Base-by-base conservation (phyloP, 2,797 vertebrate species). In the Salmo trutta region DNA sequence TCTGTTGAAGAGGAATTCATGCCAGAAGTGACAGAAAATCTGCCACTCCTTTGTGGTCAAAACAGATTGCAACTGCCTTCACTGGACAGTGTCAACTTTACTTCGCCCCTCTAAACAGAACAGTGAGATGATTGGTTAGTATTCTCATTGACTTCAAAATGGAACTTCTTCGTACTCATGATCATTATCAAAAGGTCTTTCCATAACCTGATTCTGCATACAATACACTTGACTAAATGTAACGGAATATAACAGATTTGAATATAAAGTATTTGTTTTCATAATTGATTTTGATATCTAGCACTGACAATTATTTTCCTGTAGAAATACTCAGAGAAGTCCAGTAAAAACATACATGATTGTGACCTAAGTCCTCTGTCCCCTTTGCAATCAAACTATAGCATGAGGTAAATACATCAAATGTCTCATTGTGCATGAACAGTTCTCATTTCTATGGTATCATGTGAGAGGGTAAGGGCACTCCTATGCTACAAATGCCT, bases 401-500 rank as follows among this genome's bases (percentile, higher is more conserved):
- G 41, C 41, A 41, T 41, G 33, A 76, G 67, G 77, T 81, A 79
- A 85, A 82, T 77, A 62, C 17, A 70, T 21, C 21, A 27, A 62
- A 24, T 31, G n/a, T 73, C 24, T 73, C 24, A 68, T 72, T 79
- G 75, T 36, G 74, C 33, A 51, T 71, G 53, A 70, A 73, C 21
- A 41, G 65, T 33, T 62, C 21, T 53, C 41, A 68, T 71, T 64
- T 71, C 19, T 64, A 19, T 64, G 71, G 52, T 64, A 33, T 64
- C 27, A 14, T 12, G 72, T 75, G 75, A 74, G 78, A 78, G 56
- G 41, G 70, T 52, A 74, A 29, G 4, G 69, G 68, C 52, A 56
- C 52, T 47, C 41, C 65, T 47, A 21, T 74, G 78, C 81, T 81
- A 79, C 65, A 56, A 52, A 73, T 75, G 76, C 75, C 68, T 73